A percentile compares a stretch with the other conserved stretches of the same genome.
These are phyloP conservation scores for Geotrupes spiniger DNA, from an alignment of 2,888 invertebrate species.

Conservation along the genomic window DNA sequence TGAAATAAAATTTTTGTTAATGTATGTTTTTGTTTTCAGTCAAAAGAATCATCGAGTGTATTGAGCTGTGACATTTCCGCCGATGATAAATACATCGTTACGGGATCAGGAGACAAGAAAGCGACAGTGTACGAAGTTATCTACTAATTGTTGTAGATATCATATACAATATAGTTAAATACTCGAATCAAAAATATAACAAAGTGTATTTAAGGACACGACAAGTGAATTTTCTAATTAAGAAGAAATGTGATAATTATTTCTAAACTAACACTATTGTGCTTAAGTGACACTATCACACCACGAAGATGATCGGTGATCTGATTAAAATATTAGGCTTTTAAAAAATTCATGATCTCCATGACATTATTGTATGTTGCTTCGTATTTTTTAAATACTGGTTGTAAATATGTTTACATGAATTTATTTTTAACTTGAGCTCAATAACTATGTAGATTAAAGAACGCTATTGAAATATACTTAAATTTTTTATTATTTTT, in stretches of 20 bases:
- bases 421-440: slow-evolving; percentile 21
- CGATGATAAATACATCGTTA: slow-evolving; percentile 97
- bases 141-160: slow-evolving; percentile 56
- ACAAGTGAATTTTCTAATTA: slow-evolving; percentile 17
- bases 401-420: slow-evolving; percentile 24
- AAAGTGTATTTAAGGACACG: background rate
- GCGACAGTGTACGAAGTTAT: slow-evolving; percentile 96
- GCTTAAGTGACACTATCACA: slow-evolving; percentile 3
- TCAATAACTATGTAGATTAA: slow-evolving; percentile 21
- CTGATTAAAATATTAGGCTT: slow-evolving; percentile 22
- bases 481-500: slow-evolving; percentile 18
- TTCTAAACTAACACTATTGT: slow-evolving; percentile 16
- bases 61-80: slow-evolving; percentile 97
- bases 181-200: slow-evolving; percentile 4
- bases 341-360: slow-evolving; percentile 41
- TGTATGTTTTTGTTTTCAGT: slow-evolving; percentile 57
- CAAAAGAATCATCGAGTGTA: slow-evolving; percentile 96
- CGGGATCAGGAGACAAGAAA: slow-evolving; percentile 97
- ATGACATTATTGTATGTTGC: slow-evolving; percentile 37
- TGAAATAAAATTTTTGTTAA: too few relatives aligned
- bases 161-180: slow-evolving; percentile 4
- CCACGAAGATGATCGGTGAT: slow-evolving; percentile 16
- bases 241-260: slow-evolving; percentile 31
- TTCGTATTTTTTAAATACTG: slow-evolving; percentile 14
- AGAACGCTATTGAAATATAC: slow-evolving; percentile 15